phyloP scores from a whole-genome alignment of 2,888 invertebrate species.

The Noctuana brunneofusca region DNA sequence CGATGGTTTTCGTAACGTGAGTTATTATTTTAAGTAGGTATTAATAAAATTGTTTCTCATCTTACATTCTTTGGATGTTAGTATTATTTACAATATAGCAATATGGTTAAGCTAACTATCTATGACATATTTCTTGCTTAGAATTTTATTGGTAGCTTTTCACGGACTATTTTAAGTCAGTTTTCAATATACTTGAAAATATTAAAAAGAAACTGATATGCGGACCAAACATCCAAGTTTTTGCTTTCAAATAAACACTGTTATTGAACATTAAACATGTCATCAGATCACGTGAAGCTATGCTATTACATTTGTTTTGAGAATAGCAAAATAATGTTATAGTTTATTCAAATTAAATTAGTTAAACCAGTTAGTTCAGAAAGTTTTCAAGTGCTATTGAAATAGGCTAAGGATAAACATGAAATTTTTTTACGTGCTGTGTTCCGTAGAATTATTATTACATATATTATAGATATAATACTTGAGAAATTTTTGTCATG shows the following conservation, averaged over 20 bases:
- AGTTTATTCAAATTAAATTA: too few species aligned
- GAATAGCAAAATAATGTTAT: too few species aligned
- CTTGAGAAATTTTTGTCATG: constrained; percentile 24
- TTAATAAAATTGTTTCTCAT: too few species aligned
- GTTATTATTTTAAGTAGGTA: too few species aligned
- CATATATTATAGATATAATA: constrained; percentile 9
- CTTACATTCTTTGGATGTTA: too few species aligned
- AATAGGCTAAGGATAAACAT: constrained; percentile 13
- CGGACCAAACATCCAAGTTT: not conserved
- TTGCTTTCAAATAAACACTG: not conserved
- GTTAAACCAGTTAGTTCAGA: not conserved
- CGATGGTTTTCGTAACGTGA: too few species aligned
- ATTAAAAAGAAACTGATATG: not conserved
- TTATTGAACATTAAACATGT: too few species aligned
- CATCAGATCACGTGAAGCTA: too few species aligned
- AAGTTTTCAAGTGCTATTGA: constrained; percentile 1
- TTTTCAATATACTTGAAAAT: not conserved
- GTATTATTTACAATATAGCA: not conserved
- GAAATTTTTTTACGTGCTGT: constrained; percentile 20
- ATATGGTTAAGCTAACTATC: not conserved
- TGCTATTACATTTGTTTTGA: too few species aligned
- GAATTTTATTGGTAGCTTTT: not conserved
- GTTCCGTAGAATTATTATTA: constrained; percentile 15
- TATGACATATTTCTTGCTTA: constrained; percentile 29
- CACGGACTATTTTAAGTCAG: too few species aligned